phyloP scores from a whole-genome alignment of 2,113 vertebrate species.

The Gorilla gorilla region DNA sequence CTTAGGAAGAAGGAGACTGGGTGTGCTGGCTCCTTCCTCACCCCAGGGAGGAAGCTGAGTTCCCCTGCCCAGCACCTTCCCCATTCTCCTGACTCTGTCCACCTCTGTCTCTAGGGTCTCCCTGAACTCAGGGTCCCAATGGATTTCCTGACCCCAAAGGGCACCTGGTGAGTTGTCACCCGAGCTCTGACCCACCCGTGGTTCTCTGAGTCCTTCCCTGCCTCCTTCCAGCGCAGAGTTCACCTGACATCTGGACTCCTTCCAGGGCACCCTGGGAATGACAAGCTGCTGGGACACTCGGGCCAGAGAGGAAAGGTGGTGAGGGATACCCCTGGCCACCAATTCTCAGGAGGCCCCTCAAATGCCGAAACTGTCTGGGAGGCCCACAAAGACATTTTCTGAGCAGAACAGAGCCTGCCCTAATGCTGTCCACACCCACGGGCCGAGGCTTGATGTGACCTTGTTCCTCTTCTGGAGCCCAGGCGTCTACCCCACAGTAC shows the following conservation, averaged over 20 bases:
- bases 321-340: constrained; percentile 64
- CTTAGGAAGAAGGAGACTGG: neutral
- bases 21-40: neutral
- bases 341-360: neutral
- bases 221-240: neutral
- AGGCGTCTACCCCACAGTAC: neutral
- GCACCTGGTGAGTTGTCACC: constrained; percentile 87
- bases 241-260: neutral
- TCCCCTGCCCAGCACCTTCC: too few relatives aligned
- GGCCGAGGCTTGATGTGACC: neutral
- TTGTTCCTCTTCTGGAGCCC: too few relatives aligned
- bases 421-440: neutral
- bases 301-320: constrained; percentile 97
- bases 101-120: constrained; percentile 84
- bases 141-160: constrained; percentile 95
- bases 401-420: neutral
- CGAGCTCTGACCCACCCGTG: neutral
- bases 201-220: neutral
- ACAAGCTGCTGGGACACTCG: constrained; percentile 94
- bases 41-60: too few relatives aligned
- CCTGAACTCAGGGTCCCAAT: constrained; percentile 91
- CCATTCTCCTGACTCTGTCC: neutral
- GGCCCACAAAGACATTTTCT: neutral
- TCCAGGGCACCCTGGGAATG: constrained; percentile 94
- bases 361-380: neutral